phyloP scores from a whole-genome alignment of 2,113 vertebrate genomes.

The Chaetops frenatus region DNA sequence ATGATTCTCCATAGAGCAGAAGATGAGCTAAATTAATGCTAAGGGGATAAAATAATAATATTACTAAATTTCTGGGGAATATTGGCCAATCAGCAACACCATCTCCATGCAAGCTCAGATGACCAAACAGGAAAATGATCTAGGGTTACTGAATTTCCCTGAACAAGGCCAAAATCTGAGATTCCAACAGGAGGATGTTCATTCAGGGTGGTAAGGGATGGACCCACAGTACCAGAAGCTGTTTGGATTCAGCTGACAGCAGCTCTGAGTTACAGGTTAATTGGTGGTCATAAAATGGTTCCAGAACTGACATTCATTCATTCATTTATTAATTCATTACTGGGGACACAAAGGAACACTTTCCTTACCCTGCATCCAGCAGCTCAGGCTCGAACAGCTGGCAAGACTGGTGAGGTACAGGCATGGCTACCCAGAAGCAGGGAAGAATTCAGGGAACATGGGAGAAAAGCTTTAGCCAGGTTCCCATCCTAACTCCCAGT shows the following conservation, averaged over 20 bases:
- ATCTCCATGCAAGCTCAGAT: background rate
- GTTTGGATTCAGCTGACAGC: background rate
- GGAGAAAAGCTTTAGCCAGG: background rate
- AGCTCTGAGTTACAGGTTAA: background rate
- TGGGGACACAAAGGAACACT: background rate
- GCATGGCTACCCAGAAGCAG: background rate
- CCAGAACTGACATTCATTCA: background rate
- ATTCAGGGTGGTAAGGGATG: background rate
- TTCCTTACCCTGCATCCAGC: background rate
- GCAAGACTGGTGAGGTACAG: background rate
- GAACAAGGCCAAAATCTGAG: background rate
- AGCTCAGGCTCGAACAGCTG: background rate
- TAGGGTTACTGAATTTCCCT: background rate
- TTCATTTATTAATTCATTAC: background rate
- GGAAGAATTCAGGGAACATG: background rate
- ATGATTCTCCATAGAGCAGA: background rate
- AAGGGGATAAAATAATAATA: background rate
- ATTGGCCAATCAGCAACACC: background rate
- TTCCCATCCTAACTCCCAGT: background rate
- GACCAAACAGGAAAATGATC: background rate
- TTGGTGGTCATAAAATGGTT: background rate
- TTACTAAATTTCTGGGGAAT: background rate
- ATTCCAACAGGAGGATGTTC: background rate
- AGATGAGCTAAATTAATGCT: background rate
- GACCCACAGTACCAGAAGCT: background rate